phyloP scores from a whole-genome alignment of 53 echinoderm and acorn worm species.

The Arbacia lixula region DNA sequence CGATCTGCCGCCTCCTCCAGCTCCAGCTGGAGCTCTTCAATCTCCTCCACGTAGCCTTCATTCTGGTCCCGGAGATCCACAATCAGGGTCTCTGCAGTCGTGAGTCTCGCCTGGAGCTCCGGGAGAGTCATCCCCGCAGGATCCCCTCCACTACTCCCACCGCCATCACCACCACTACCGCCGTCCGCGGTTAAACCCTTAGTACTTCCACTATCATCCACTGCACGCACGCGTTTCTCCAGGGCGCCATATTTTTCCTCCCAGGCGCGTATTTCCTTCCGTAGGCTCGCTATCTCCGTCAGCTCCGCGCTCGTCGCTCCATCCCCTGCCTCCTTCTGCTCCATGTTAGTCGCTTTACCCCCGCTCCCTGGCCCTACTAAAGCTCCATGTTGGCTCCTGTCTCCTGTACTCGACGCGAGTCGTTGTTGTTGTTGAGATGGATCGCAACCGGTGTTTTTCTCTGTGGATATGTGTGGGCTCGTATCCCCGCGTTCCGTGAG shows the following conservation, averaged over 20 bases:
- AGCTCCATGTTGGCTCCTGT: slow-evolving; percentile 23
- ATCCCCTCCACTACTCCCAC: not conserved
- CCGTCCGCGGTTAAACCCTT: slow-evolving; percentile 8
- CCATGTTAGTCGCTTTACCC: slow-evolving; percentile 13
- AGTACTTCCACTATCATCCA: slow-evolving; percentile 50
- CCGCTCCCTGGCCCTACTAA: not conserved
- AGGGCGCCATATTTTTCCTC: slow-evolving; percentile 71
- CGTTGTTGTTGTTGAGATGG: slow-evolving; percentile 10
- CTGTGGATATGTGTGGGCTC: slow-evolving; percentile 9
- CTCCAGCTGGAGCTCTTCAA: slow-evolving; percentile 77
- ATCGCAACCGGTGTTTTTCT: slow-evolving; percentile 24
- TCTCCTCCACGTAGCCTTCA: slow-evolving; percentile 70
- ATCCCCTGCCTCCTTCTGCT: slow-evolving; percentile 45
- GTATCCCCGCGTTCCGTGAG: slow-evolving; percentile 1
- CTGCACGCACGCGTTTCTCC: slow-evolving; percentile 53
- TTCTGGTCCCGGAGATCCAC: slow-evolving; percentile 82
- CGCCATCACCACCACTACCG: not conserved
- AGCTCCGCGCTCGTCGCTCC: slow-evolving; percentile 49
- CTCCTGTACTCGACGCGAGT: not conserved
- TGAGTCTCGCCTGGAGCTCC: slow-evolving; percentile 60
- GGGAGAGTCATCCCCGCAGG: slow-evolving; percentile 11
- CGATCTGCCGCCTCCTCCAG: slow-evolving; percentile 88
- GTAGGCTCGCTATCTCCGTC: slow-evolving; percentile 58
- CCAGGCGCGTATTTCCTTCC: slow-evolving; percentile 69
- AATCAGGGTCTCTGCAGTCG: slow-evolving; percentile 62